Conservation (phyloP, 2,888 invertebrate genomes). For the Rotaria sp. region DNA sequence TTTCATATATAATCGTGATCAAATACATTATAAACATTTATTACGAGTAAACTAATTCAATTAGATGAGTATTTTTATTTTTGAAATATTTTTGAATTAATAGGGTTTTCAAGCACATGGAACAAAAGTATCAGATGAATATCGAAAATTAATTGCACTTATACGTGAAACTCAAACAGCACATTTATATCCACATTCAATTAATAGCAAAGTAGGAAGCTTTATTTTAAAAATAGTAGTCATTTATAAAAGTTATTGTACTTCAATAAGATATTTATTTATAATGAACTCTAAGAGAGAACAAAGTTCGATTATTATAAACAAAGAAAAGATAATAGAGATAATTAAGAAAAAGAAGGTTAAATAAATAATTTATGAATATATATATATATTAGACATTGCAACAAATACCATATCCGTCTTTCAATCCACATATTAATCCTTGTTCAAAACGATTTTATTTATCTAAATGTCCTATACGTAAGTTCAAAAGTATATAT, state of each 20-base stretch:
- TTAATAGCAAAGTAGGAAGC: neutral
- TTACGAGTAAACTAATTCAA: neutral
- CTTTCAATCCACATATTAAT: conserved; percentile 3
- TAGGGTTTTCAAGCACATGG: conserved; percentile 27
- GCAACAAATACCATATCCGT: neutral
- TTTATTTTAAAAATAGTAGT: neutral
- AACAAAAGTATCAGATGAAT: neutral
- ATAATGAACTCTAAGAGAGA: neutral
- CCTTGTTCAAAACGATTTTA: conserved; percentile 10
- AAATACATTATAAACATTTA: neutral
- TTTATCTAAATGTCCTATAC: neutral
- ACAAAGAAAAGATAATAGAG: no score
- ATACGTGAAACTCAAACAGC: conserved; percentile 7
- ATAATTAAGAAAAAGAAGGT: neutral
- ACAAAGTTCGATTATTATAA: no score
- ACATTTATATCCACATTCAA: neutral
- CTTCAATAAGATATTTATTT: neutral
- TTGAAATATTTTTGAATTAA: neutral
- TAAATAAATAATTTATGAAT: neutral
- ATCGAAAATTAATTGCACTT: conserved; percentile 15
- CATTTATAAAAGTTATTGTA: no score
- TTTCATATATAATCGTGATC: neutral
- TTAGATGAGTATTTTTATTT: neutral
- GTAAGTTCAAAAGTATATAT: neutral
- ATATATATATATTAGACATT: neutral